Conservation (phyloP, 1,140 invertebrate genomes). For the Drosophila prosaltans region DNA sequence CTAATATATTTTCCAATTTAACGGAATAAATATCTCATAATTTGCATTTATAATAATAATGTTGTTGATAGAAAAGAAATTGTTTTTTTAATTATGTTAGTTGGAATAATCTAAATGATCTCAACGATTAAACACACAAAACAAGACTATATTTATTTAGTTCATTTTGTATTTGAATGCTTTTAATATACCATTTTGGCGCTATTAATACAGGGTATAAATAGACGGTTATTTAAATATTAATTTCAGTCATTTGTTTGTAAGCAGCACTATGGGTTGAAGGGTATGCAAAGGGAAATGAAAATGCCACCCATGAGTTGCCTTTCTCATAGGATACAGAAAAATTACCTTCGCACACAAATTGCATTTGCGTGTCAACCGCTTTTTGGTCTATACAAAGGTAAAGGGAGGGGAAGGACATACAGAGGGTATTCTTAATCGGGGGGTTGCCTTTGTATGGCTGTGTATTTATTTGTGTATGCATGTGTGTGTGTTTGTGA, state of each 20-base stretch:
- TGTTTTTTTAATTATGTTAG: too few relatives aligned
- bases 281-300: slow-evolving; percentile 7
- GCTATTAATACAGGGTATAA: slow-evolving; percentile 16
- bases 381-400: slow-evolving; percentile 23
- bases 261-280: slow-evolving; percentile 1
- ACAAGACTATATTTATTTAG: too few relatives aligned
- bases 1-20: too few relatives aligned
- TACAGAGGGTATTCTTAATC: not conserved
- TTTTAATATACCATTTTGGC: not conserved
- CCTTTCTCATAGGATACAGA: slow-evolving; percentile 33
- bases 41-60: too few relatives aligned
- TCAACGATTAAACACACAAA: too few relatives aligned
- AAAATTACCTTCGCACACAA: slow-evolving; percentile 64
- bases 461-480: not conserved
- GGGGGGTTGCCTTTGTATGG: not conserved
- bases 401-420: not conserved
- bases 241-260: slow-evolving; percentile 56
- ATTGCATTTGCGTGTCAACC: slow-evolving; percentile 77
- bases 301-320: slow-evolving; percentile 21
- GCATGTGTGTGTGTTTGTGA: slow-evolving; percentile 7
- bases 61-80: too few relatives aligned
- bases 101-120: too few relatives aligned
- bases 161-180: too few relatives aligned
- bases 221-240: slow-evolving; percentile 51
- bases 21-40: too few relatives aligned